phyloP scores from a whole-genome alignment of 2,797 vertebrate genomes.

The Molossus molossus region DNA sequence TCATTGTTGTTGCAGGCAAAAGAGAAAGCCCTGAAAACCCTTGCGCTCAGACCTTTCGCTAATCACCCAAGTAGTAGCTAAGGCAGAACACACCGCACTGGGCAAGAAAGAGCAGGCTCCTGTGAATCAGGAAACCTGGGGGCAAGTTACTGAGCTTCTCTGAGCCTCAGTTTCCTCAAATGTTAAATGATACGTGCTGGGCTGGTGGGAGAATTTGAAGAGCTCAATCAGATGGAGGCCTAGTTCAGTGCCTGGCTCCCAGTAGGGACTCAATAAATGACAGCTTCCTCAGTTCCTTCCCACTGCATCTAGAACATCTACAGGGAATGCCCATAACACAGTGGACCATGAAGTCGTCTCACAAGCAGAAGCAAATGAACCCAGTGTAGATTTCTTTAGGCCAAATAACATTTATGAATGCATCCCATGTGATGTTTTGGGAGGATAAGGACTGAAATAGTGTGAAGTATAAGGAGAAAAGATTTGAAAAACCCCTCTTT shows the following conservation, averaged over 20 bases:
- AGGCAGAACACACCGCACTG: neutral
- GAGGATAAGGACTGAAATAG: neutral
- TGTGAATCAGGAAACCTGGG: neutral
- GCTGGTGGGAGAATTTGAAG: conserved; percentile 17
- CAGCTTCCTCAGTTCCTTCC: neutral
- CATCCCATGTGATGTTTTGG: neutral
- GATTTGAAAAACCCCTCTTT: conserved; percentile 37
- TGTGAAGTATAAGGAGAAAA: conserved; percentile 30
- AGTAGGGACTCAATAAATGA: neutral
- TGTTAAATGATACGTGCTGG: neutral
- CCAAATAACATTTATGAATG: conserved; percentile 18
- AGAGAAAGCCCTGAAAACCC: conserved; percentile 32
- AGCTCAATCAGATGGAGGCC: neutral
- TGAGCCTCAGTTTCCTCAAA: conserved; percentile 20
- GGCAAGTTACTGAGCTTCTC: conserved; percentile 42
- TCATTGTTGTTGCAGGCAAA: conserved; percentile 62
- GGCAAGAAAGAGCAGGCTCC: neutral
- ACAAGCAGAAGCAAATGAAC: neutral
- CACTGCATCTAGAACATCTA: neutral
- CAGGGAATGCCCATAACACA: neutral
- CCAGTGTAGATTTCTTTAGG: neutral
- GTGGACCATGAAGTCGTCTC: neutral
- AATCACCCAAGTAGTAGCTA: neutral
- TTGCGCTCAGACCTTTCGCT: conserved; percentile 33
- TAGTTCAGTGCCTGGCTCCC: neutral